Conservation (phyloP, 2,888 invertebrate species). For the Drosophila helvetica region DNA sequence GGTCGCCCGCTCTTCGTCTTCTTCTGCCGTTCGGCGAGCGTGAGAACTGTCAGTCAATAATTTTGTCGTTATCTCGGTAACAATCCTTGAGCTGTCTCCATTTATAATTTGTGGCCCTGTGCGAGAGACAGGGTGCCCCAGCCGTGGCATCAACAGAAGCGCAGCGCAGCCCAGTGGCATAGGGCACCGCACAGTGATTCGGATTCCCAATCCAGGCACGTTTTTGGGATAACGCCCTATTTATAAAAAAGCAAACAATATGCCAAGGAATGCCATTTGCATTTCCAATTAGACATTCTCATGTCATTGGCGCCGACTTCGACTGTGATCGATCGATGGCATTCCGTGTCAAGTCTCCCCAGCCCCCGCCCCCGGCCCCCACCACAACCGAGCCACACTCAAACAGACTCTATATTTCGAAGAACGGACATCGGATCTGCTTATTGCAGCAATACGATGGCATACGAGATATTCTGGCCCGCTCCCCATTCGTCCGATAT, state of each 20-base stretch:
- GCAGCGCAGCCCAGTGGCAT: too few species aligned
- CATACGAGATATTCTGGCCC: conserved; percentile 14
- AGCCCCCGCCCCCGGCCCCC: background rate
- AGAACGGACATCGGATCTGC: conserved; percentile 42
- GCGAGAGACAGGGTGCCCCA: conserved; percentile 14
- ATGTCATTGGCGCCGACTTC: conserved; percentile 46
- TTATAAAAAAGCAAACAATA: conserved; percentile 35
- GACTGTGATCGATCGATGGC: conserved; percentile 29
- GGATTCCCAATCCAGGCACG: conserved; percentile 49
- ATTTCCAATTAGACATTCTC: conserved; percentile 60
- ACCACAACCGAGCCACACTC: background rate
- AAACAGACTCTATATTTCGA: conserved; percentile 13
- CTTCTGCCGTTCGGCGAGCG: conserved; percentile 51
- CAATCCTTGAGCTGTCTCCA: conserved; percentile 73
- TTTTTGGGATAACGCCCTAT: conserved; percentile 69
- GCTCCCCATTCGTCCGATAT: conserved; percentile 31
- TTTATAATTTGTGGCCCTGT: conserved; percentile 34
- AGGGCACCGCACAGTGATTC: background rate
- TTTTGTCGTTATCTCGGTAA: conserved; percentile 67
- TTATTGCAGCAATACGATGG: conserved; percentile 41
- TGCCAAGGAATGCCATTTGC: conserved; percentile 60
- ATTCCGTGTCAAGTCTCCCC: background rate
- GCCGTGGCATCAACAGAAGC: too few species aligned
- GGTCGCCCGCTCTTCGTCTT: conserved; percentile 6
- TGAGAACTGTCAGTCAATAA: conserved; percentile 79